phyloP scores from a whole-genome alignment of 2,113 vertebrate genomes.

The Cranoglanis bouderius region DNA sequence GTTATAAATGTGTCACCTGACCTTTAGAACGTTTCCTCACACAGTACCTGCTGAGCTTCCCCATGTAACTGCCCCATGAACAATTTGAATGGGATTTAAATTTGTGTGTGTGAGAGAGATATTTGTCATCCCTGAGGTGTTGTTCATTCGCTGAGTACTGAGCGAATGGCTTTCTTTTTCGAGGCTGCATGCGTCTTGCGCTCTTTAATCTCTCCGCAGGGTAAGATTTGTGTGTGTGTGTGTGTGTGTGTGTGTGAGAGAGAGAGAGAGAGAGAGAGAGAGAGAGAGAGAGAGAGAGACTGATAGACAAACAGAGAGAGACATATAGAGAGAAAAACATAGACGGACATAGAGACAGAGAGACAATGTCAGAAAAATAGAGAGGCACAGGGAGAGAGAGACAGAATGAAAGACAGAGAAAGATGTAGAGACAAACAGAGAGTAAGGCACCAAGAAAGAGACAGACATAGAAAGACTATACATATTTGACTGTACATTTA shows the following conservation, averaged over 20 bases:
- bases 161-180: conserved; percentile 69
- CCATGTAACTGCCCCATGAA: neutral
- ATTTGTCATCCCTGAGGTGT: neutral
- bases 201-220: conserved; percentile 56
- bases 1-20: neutral
- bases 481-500: too few relatives aligned
- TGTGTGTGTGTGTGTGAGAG: conserved; percentile 35
- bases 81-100: conserved; percentile 54
- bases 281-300: neutral
- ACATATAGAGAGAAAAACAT: too few relatives aligned
- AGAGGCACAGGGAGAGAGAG: neutral
- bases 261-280: neutral
- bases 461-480: too few relatives aligned
- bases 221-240: conserved; percentile 51
- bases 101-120: neutral
- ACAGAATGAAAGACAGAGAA: neutral
- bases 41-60: neutral
- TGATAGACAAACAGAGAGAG: neutral
- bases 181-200: conserved; percentile 62
- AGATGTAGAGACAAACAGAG: neutral
- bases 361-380: too few relatives aligned
- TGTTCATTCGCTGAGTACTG: neutral
- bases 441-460: too few relatives aligned
- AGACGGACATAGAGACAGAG: too few relatives aligned
- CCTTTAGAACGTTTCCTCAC: neutral